Percentiles rank a stretch among this genome's conserved stretches.
These are phyloP conservation scores for Drosophila bocqueti DNA, from an alignment of 1,140 invertebrate genomes.

Conservation along the genomic window DNA sequence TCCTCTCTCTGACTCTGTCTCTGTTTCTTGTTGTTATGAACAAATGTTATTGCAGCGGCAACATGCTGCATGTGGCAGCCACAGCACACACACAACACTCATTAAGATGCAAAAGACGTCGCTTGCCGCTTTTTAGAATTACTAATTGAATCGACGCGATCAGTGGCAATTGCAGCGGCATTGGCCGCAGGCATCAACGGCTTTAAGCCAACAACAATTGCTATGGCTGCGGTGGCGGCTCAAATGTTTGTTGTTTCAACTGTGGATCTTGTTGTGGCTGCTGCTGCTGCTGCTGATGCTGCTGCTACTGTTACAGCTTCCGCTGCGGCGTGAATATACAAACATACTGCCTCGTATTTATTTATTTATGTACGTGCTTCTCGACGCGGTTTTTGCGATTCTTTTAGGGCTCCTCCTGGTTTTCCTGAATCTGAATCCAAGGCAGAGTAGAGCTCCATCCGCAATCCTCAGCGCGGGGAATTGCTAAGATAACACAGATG, in stretches of 20 bases:
- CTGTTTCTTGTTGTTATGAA: constrained; percentile 57
- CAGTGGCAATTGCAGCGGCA: constrained; percentile 73
- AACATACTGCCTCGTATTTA: constrained; percentile 41
- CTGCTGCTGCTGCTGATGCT: constrained; percentile 8
- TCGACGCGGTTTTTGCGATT: constrained; percentile 35
- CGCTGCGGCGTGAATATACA: constrained; percentile 51
- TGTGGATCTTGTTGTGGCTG: constrained; percentile 17
- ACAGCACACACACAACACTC: constrained; percentile 31
- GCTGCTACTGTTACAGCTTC: constrained; percentile 51
- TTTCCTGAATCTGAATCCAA: constrained; percentile 22
- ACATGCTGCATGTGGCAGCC: constrained; percentile 37
- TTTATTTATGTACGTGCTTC: constrained; percentile 52
- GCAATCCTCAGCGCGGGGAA: constrained; percentile 32
- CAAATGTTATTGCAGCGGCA: constrained; percentile 65
- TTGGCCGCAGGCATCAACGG: constrained; percentile 44
- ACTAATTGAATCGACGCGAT: constrained; percentile 85
- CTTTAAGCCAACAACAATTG: constrained; percentile 38
- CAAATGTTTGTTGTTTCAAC: constrained; percentile 57
- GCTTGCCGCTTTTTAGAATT: constrained; percentile 83
- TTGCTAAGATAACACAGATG: constrained; percentile 27
- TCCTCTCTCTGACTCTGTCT: constrained; percentile 4
- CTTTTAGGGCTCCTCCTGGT: constrained; percentile 19
- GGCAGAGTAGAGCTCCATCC: constrained; percentile 26
- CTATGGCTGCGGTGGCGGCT: constrained; percentile 44
- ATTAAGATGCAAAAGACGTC: constrained; percentile 82